phyloP scores from a whole-genome alignment of 2,797 vertebrate species.

The Leuciscus waleckii region DNA sequence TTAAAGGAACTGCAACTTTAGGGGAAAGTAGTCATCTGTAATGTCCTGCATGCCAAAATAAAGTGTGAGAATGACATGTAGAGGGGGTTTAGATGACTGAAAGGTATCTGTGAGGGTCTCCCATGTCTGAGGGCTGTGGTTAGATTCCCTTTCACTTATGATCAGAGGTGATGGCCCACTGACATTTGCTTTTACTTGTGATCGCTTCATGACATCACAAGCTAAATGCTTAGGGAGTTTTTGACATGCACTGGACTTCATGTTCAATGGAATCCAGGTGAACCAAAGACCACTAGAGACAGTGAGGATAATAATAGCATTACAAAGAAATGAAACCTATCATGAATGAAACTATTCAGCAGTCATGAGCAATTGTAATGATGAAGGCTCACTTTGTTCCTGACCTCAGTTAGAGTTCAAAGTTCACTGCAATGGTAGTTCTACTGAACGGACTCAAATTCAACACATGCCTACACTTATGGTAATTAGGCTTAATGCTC shows the following conservation, averaged over 20 bases:
- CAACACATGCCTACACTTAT: constrained; percentile 82
- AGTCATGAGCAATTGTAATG: constrained; percentile 72
- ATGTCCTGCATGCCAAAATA: neutral
- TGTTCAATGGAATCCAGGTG: constrained; percentile 73
- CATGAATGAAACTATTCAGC: constrained; percentile 68
- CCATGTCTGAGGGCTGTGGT: constrained; percentile 20
- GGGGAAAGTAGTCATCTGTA: no score
- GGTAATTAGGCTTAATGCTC: constrained; percentile 76
- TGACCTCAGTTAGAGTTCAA: constrained; percentile 73
- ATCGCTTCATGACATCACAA: constrained; percentile 53
- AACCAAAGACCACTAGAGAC: constrained; percentile 70
- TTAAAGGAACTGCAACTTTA: neutral
- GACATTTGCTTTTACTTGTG: constrained; percentile 42
- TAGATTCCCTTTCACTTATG: constrained; percentile 45
- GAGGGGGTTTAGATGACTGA: constrained; percentile 15
- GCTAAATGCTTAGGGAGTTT: constrained; percentile 45
- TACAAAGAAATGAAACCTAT: constrained; percentile 67
- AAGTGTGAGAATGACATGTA: constrained; percentile 11
- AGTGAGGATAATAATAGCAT: constrained; percentile 67
- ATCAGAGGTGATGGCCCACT: constrained; percentile 44
- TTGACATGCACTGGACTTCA: constrained; percentile 46
- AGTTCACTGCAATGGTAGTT: constrained; percentile 75
- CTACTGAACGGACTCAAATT: constrained; percentile 65
- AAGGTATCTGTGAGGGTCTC: constrained; percentile 34
- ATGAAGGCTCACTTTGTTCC: constrained; percentile 76